Percentiles rank a stretch among this genome's conserved stretches.
Conservation (phyloP, 2,888 invertebrate species). For the Agriopis aurantiaria region DNA sequence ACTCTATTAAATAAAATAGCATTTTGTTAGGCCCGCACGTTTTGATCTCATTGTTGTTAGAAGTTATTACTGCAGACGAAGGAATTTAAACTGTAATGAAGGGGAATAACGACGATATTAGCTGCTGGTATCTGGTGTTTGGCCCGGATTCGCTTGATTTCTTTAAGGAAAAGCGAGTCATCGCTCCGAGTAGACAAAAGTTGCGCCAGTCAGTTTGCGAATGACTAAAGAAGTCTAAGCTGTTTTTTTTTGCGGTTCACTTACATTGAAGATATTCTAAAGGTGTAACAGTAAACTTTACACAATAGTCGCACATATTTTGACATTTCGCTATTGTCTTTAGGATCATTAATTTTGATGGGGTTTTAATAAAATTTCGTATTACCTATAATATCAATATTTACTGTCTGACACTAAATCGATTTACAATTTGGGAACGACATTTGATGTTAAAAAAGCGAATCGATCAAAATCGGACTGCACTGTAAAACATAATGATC, state of each 20-base stretch:
- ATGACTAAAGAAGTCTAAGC: slow-evolving; percentile 25
- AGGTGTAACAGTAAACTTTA: slow-evolving; percentile 32
- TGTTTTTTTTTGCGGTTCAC: slow-evolving; percentile 31
- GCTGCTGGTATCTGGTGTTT: slow-evolving; percentile 43
- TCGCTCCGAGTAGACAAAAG: slow-evolving; percentile 58
- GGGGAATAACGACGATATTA: slow-evolving; percentile 55
- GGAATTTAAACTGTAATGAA: slow-evolving; percentile 52
- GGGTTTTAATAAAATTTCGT: background rate
- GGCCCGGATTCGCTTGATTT: slow-evolving; percentile 75
- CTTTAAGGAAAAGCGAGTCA: slow-evolving; percentile 66
- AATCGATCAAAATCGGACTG: background rate
- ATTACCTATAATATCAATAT: background rate
- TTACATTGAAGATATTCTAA: slow-evolving; percentile 30
- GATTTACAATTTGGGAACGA: slow-evolving; percentile 6
- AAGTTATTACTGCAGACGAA: slow-evolving; percentile 47
- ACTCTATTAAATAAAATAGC: slow-evolving; percentile 72
- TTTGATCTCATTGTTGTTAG: slow-evolving; percentile 64
- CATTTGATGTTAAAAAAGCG: background rate
- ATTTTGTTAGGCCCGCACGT: slow-evolving; percentile 65
- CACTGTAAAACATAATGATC: too few species aligned
- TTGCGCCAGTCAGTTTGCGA: slow-evolving; percentile 48
- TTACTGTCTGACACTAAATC: background rate
- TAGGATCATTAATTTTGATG: slow-evolving; percentile 11
- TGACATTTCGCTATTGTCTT: slow-evolving; percentile 22
- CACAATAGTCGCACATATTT: slow-evolving; percentile 29